Evolutionary conservation across 2,797 vertebrate genomes (phyloP), one percentile per base, ranked within the genome.

Genomic region (Eulemur coronatus): DNA sequence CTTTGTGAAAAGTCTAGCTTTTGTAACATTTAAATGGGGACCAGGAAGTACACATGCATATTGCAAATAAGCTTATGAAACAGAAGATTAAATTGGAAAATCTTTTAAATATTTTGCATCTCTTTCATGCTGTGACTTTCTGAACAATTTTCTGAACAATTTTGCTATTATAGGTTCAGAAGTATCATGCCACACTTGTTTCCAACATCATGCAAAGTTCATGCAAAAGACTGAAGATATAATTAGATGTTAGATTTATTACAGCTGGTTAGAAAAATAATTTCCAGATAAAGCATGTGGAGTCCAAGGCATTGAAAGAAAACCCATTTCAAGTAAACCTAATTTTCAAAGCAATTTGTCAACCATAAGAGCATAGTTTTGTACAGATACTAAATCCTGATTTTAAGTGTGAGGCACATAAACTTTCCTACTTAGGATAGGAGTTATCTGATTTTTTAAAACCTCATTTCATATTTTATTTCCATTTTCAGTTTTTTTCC

Each of bases 381-480:
- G 94, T 35, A 69, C 7, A 96, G 91, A 92, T 87, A 57, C 73
- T 95, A 86, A 95, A 96, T 92, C 57, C 55, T 59, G 59, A 89
- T 69, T 97, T 95, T 84, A 81, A 96, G 63, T 41, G 61, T 55
- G 85, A 89, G 35, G 86, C 59, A 73, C 63, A 91, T 84, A 97
- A 93, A 96, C 35, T 96, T 97, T 96, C 72, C 72, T 91, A 84
- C 75, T 91, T 92, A 75, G 57, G 76, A 87, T 96, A 57, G 91
- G 43, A 97, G 80, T 94, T 95, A 85, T 96, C 89, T 89, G 84
- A 72, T 92, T 81, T 90, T 96, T 85, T 33, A 59, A 91, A 96
- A 95, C 72, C 50, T 95, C 88, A 94, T 90, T 97, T 97, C 94
- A 94, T 87, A 96, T 95, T 98, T 97, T 95, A 94, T 98, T 97